Percentiles rank a stretch among this genome's conserved stretches.
Evolutionary conservation across 2,797 vertebrate species (phyloP).

Genomic region (Hypotaenidia okinawae): DNA sequence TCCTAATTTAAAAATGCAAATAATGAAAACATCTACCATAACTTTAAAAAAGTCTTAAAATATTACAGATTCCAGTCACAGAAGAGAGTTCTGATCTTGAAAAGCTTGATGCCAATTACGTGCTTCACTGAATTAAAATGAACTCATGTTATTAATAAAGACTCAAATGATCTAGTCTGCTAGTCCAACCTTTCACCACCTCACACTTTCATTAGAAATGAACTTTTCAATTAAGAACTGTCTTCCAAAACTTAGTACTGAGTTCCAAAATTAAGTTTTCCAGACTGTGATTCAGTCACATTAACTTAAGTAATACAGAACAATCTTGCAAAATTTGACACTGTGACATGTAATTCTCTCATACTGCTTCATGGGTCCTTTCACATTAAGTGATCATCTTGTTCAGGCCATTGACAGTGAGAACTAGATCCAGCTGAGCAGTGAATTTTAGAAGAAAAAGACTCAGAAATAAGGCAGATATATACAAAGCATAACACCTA

Average conservation of each 20-base stretch:
- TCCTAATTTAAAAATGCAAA: slow-evolving; percentile 80
- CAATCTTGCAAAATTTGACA: slow-evolving; percentile 21
- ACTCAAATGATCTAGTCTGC: slow-evolving; percentile 74
- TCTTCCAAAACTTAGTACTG: slow-evolving; percentile 56
- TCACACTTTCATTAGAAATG: slow-evolving; percentile 70
- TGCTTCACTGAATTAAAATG: slow-evolving; percentile 83
- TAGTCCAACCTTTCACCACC: slow-evolving; percentile 77
- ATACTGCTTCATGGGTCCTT: slow-evolving; percentile 26
- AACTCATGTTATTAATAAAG: slow-evolving; percentile 79
- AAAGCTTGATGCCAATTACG: slow-evolving; percentile 79
- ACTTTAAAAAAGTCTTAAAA: slow-evolving; percentile 56
- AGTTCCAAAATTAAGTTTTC: slow-evolving; percentile 71
- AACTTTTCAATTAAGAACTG: slow-evolving; percentile 76
- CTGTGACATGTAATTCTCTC: slow-evolving; percentile 40
- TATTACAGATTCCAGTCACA: slow-evolving; percentile 73
- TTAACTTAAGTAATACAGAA: slow-evolving; percentile 32
- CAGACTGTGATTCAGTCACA: slow-evolving; percentile 41
- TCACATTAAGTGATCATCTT: slow-evolving; percentile 38
- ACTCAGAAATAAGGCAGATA: slow-evolving; percentile 38
- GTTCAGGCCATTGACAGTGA: slow-evolving; percentile 51
- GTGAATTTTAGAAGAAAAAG: slow-evolving; percentile 48
- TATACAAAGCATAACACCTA: slow-evolving; percentile 34
- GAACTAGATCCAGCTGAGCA: slow-evolving; percentile 58
- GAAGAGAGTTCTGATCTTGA: slow-evolving; percentile 69
- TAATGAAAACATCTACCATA: slow-evolving; percentile 71